phyloP scores from a whole-genome alignment of 2,797 vertebrate genomes.

The Micropoecilia bifurca region DNA sequence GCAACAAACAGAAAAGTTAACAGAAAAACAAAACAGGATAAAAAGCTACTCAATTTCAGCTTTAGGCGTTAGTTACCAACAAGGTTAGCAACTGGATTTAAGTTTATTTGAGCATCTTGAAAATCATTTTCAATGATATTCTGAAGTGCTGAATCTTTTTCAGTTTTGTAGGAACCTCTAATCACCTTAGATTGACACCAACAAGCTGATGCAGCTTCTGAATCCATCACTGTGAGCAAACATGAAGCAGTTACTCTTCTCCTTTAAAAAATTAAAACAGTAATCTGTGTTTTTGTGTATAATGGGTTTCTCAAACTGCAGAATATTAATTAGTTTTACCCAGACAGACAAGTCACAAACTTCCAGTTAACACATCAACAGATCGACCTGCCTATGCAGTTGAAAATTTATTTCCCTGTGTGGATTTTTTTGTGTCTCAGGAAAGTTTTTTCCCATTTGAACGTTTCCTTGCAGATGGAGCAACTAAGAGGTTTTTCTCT shows the following conservation, averaged over 20 bases:
- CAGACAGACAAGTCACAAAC: neutral
- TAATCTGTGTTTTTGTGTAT: neutral
- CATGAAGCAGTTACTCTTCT: neutral
- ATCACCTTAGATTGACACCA: neutral
- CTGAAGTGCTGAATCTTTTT: neutral
- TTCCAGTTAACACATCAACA: neutral
- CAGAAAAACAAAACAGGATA: too few species aligned
- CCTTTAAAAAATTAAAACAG: neutral
- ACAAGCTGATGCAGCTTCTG: neutral
- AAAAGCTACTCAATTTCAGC: too few species aligned
- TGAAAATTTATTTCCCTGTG: neutral
- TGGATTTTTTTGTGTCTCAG: slow-evolving; percentile 17
- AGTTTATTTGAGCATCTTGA: too few species aligned
- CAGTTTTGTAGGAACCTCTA: neutral
- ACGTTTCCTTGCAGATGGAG: neutral
- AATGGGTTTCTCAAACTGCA: neutral
- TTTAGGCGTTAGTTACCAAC: too few species aligned
- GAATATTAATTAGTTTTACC: neutral
- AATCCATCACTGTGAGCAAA: neutral
- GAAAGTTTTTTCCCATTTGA: slow-evolving; percentile 29
- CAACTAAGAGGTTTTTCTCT: slow-evolving; percentile 14
- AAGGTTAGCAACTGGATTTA: neutral
- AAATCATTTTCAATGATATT: neutral
- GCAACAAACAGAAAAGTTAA: too few species aligned
- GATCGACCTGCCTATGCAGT: neutral